Conservation (phyloP, 2,888 invertebrate genomes). For the Eubasilissa splendida region DNA sequence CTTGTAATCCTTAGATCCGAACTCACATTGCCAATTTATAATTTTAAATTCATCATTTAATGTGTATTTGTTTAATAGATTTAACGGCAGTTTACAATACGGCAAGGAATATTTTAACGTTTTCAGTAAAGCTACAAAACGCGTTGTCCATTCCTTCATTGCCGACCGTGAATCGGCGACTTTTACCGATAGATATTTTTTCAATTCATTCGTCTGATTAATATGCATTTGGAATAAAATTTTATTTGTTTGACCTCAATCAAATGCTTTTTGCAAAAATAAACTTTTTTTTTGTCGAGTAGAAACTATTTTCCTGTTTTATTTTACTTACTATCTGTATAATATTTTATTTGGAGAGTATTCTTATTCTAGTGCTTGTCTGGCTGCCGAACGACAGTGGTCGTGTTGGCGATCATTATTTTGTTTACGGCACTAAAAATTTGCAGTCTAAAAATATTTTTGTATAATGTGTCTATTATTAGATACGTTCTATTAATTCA, state of each 20-base stretch:
- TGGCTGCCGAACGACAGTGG: too few relatives aligned
- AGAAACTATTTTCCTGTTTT: too few relatives aligned
- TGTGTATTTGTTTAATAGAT: not conserved
- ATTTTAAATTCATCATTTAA: not conserved
- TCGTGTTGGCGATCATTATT: too few relatives aligned
- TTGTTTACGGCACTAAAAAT: too few relatives aligned
- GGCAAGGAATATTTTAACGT: not conserved
- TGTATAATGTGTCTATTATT: too few relatives aligned
- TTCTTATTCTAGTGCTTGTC: too few relatives aligned
- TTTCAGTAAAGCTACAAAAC: not conserved
- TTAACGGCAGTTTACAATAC: constrained; percentile 11
- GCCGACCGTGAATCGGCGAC: not conserved
- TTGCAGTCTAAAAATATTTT: too few relatives aligned
- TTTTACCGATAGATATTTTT: not conserved
- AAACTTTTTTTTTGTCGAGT: not conserved
- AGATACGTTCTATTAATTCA: too few relatives aligned
- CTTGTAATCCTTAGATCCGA: too few relatives aligned
- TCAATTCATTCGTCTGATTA: not conserved
- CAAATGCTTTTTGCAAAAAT: constrained; percentile 1
- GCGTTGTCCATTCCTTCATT: not conserved
- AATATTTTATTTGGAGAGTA: too few relatives aligned
- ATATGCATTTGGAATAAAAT: constrained; percentile 2
- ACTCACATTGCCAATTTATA: not conserved
- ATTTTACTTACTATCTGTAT: too few relatives aligned
- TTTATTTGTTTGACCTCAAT: constrained; percentile 1